Base-by-base conservation (phyloP, 2,797 vertebrate species). In the Threskiornis aethiopicus region DNA sequence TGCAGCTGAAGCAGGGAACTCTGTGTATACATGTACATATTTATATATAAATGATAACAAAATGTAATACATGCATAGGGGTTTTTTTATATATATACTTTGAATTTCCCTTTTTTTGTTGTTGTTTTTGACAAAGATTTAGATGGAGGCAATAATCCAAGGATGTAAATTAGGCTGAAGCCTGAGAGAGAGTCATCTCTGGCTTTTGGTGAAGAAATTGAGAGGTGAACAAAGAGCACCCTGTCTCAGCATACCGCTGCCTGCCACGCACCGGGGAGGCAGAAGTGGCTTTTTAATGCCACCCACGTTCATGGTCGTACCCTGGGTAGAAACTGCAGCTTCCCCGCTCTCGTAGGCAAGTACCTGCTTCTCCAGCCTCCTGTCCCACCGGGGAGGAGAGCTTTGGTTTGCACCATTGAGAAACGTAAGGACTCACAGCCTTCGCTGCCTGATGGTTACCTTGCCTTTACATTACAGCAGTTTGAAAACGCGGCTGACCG, bases 261-360 rank as follows among this genome's bases (percentile, higher is more conserved):
- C 59, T 67, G 61, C 49, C 0, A 0, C 29, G 52, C 51, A 9
- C 3, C 0, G 0, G 20, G 33, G 39, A 44, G 64, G 52, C 79
- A 83, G 52, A 62, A 59, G 33, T 16, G 44, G 57, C 47, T 71
- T 77, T 83, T 33, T 70, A 11, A 39, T 69, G 64, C 55, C 52
- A 66, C 31, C 39, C 17, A 2, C 24, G 7, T 5, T 20, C 9
- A 1, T 35, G 39, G 18, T 26, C 26, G 13, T 52, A 61, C 5
- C 51, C 59, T 17, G 11, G 5, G 0, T n/a, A 44, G 71, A 52
- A 84, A 24, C 31, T 37, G 37, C 46, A 52, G 20, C 37, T 62
- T 69, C 31, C 41, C n/a, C 0, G 0, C 18, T 84, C 64, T 22
- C 0, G 0, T 20, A 37, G 17, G 35, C 26, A 49, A 25, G 10